Evolutionary conservation across 2,888 invertebrate species (phyloP).

Genomic region (Crocallis elinguaria): DNA sequence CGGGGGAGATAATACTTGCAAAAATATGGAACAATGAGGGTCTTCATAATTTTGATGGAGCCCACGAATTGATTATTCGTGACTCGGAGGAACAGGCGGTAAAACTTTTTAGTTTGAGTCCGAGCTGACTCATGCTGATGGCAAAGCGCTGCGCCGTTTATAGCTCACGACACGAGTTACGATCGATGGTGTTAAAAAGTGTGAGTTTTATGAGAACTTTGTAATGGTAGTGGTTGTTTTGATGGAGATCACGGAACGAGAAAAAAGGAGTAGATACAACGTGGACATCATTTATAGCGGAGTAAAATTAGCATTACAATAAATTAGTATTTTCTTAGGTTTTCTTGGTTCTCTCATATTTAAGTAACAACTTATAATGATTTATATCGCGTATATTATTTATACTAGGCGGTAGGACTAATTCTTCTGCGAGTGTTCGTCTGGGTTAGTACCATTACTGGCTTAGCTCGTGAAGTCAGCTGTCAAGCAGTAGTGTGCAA

Average conservation of each 20-base stretch:
- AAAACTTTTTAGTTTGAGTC: conserved; percentile 12
- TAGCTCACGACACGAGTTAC: conserved; percentile 1
- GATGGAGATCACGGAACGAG: background rate
- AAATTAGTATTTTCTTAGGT: no score
- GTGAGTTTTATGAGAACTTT: conserved; percentile 5
- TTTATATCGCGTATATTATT: no score
- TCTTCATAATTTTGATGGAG: conserved; percentile 16
- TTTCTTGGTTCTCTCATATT: no score
- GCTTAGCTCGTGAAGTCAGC: no score
- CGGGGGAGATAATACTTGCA: conserved; percentile 23
- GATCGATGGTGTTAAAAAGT: conserved; percentile 45
- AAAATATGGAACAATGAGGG: conserved; percentile 28
- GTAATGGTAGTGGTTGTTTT: background rate
- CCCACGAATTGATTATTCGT: conserved; percentile 24
- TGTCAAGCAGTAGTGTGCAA: no score
- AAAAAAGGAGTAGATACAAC: background rate
- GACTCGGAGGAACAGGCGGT: conserved; percentile 10
- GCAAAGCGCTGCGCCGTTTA: conserved; percentile 15
- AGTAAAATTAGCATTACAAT: no score
- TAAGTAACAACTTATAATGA: no score
- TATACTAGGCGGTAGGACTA: no score
- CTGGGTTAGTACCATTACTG: no score
- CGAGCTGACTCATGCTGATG: conserved; percentile 19
- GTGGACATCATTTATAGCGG: no score
- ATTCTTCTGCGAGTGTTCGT: no score